phyloP scores from a whole-genome alignment of 2,797 vertebrate genomes.

The Helicolenus hilgendorfi region DNA sequence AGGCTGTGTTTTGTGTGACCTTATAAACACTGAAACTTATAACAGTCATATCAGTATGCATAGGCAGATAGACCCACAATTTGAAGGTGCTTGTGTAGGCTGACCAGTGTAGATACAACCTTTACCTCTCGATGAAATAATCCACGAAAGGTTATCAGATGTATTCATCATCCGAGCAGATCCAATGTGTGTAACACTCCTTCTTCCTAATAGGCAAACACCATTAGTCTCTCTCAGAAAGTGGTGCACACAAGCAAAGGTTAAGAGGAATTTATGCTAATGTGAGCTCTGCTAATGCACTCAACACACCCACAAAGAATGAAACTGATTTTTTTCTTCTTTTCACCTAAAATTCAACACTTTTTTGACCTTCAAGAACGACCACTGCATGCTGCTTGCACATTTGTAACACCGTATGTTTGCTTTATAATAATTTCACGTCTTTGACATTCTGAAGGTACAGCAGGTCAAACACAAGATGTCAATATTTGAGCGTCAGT shows the following conservation, averaged over 20 bases:
- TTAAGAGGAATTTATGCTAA: conserved; percentile 81
- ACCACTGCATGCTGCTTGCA: background rate
- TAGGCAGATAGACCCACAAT: background rate
- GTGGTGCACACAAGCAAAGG: conserved; percentile 55
- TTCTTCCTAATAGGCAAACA: conserved; percentile 36
- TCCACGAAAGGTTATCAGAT: conserved; percentile 27
- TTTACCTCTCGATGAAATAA: conserved; percentile 43
- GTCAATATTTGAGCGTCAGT: conserved; percentile 61
- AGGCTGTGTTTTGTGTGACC: background rate
- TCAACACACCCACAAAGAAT: conserved; percentile 37
- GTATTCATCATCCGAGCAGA: conserved; percentile 47
- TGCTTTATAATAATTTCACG: conserved; percentile 63
- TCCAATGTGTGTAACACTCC: conserved; percentile 25
- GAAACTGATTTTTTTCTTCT: background rate
- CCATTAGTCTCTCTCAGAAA: conserved; percentile 58
- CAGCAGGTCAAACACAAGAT: conserved; percentile 50
- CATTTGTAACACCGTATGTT: conserved; percentile 28
- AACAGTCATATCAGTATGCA: too few relatives aligned
- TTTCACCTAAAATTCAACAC: background rate
- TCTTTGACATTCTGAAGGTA: conserved; percentile 67
- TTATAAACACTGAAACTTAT: background rate
- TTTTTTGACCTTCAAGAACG: conserved; percentile 42
- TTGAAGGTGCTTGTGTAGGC: background rate
- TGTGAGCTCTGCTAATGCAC: conserved; percentile 41
- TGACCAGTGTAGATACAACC: conserved; percentile 32